Conservation (phyloP, 2,113 vertebrate species). For the Pagrus major region DNA sequence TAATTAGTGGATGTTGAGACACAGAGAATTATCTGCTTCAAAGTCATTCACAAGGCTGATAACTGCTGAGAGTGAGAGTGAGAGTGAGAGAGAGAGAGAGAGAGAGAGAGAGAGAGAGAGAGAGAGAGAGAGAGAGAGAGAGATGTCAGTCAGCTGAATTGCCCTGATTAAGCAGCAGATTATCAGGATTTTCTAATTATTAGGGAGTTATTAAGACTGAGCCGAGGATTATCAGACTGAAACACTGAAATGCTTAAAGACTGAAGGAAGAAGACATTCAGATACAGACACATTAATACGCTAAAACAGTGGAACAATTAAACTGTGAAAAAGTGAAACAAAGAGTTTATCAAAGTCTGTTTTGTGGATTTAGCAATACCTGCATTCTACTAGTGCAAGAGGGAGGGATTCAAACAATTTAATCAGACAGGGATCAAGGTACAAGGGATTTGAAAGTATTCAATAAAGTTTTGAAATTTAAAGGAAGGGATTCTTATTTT, state of each 20-base stretch:
- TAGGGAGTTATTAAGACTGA: slow-evolving; percentile 70
- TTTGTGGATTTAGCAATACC: not conserved
- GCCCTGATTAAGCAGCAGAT: slow-evolving; percentile 69
- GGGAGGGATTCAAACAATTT: not conserved
- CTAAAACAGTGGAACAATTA: slow-evolving; percentile 31
- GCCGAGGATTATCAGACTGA: slow-evolving; percentile 56
- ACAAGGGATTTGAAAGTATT: not conserved
- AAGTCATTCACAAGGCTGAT: slow-evolving; percentile 61
- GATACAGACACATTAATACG: slow-evolving; percentile 5
- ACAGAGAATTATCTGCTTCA: slow-evolving; percentile 72
- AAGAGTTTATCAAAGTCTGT: slow-evolving; percentile 15
- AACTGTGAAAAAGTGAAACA: slow-evolving; percentile 6
- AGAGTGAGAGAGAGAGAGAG: too few relatives aligned
- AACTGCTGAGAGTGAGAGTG: slow-evolving; percentile 46
- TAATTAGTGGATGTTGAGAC: slow-evolving; percentile 73
- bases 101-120: too few relatives aligned
- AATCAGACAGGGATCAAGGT: too few relatives aligned
- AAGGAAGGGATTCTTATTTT: not conserved
- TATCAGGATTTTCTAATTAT: slow-evolving; percentile 76
- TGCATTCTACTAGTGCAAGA: not conserved
- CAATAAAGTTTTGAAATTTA: not conserved
- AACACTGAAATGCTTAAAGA: slow-evolving; percentile 49
- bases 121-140: too few relatives aligned
- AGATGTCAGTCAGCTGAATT: slow-evolving; percentile 59
- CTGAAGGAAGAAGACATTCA: slow-evolving; percentile 29